A percentile compares a stretch with the other conserved stretches of the same genome.
phyloP scores from a whole-genome alignment of 37 sponge, comb jelly and placozoan genomes.

The Crambe crambe region DNA sequence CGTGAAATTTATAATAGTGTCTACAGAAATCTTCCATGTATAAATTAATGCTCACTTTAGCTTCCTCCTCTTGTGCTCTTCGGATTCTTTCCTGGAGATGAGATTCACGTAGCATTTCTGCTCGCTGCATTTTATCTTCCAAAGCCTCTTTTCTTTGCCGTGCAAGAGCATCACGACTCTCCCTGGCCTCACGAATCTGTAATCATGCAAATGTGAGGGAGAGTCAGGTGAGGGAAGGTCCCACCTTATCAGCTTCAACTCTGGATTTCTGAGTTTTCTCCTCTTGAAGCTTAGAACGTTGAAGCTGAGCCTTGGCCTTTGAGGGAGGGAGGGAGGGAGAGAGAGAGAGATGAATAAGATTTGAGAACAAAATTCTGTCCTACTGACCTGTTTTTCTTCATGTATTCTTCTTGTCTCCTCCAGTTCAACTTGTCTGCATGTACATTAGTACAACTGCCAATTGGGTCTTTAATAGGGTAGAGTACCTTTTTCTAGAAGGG shows the following conservation, averaged over 20 bases:
- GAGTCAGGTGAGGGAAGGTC: not conserved
- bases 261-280: slow-evolving; percentile 69
- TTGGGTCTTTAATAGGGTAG: too few relatives aligned
- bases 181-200: slow-evolving; percentile 54
- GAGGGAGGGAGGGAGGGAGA: not conserved
- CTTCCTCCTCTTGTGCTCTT: slow-evolving; percentile 91
- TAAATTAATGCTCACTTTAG: slow-evolving; percentile 68
- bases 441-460: too few relatives aligned
- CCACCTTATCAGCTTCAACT: slow-evolving; percentile 65
- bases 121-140: slow-evolving; percentile 72
- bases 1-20: too few relatives aligned
- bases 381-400: slow-evolving; percentile 63
- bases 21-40: too few relatives aligned
- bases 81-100: slow-evolving; percentile 71
- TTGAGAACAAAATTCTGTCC: not conserved
- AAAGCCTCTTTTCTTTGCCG: slow-evolving; percentile 51
- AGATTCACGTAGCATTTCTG: slow-evolving; percentile 68
- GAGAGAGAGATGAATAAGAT: not conserved
- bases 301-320: slow-evolving; percentile 78
- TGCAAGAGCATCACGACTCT: slow-evolving; percentile 39
- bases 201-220: not conserved
- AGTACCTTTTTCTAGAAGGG: slow-evolving; percentile 58
- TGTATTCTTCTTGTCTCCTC: slow-evolving; percentile 53
- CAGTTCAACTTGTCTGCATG: not conserved
- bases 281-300: slow-evolving; percentile 67